Conservation (phyloP, 2,888 invertebrate species). For the Trichacis sp. region DNA sequence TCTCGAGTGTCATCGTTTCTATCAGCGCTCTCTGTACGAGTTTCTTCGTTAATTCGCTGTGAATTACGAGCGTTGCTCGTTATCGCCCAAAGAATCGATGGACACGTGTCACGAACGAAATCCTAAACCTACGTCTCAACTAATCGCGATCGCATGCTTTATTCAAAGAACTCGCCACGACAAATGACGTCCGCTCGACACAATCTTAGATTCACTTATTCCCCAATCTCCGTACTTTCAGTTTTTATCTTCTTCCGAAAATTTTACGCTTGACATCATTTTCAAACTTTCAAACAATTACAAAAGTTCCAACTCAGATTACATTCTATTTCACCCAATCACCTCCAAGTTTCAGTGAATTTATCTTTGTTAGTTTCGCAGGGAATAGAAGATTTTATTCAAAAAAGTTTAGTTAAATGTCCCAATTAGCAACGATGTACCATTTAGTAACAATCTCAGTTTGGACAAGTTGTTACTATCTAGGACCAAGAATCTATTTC, state of each 20-base stretch:
- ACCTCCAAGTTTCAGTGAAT: too few relatives aligned
- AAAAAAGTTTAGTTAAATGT: too few relatives aligned
- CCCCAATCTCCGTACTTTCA: background rate
- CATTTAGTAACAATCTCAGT: too few relatives aligned
- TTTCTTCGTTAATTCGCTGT: slow-evolving; percentile 6
- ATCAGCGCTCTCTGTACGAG: slow-evolving; percentile 24
- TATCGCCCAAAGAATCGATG: background rate
- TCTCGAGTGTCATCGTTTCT: slow-evolving; percentile 24
- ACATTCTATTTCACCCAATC: too few relatives aligned
- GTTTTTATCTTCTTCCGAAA: background rate
- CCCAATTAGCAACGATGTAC: too few relatives aligned
- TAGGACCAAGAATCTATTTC: too few relatives aligned
- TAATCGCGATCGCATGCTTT: slow-evolving; percentile 7
- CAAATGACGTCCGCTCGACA: background rate
- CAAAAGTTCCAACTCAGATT: too few relatives aligned
- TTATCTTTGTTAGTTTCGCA: too few relatives aligned
- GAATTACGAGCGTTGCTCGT: slow-evolving; percentile 2
- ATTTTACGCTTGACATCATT: too few relatives aligned
- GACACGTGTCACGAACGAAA: slow-evolving; percentile 12
- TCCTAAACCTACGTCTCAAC: slow-evolving; percentile 6
- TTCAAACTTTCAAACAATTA: too few relatives aligned
- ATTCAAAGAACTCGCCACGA: slow-evolving; percentile 4
- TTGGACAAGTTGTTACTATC: too few relatives aligned
- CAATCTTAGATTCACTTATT: background rate
- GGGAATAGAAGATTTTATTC: too few relatives aligned